Evolutionary conservation across 2,888 invertebrate species (phyloP).

Genomic region (Lepidocyrtoides sp.): DNA sequence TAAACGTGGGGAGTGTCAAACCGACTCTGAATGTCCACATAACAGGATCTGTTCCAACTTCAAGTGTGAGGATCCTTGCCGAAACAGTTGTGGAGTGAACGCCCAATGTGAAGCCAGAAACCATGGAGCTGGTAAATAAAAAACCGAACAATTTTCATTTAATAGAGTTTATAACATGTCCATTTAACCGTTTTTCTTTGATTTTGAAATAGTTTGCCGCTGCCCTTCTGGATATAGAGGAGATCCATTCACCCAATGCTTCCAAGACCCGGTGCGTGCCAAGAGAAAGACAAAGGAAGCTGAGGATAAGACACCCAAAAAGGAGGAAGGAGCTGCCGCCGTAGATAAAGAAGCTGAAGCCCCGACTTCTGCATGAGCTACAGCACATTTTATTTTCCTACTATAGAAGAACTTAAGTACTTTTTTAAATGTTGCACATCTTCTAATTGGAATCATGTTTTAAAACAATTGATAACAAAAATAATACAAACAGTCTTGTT

Average conservation of each 20-base stretch:
- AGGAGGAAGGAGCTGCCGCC: conserved; percentile 27
- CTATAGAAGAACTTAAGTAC: conserved; percentile 7
- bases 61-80: conserved; percentile 87
- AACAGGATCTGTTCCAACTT: conserved; percentile 93
- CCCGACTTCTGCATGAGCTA: conserved; percentile 18
- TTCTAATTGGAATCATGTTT: not conserved
- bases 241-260: conserved; percentile 85
- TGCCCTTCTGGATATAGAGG: conserved; percentile 84
- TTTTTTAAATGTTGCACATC: conserved; percentile 13
- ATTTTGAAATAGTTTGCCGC: not conserved
- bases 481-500: too few relatives aligned
- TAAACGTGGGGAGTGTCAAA: conserved; percentile 92
- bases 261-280: conserved; percentile 83
- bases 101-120: conserved; percentile 87
- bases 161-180: conserved; percentile 22
- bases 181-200: not conserved
- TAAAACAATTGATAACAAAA: too few relatives aligned
- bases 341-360: conserved; percentile 76
- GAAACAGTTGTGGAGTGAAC: conserved; percentile 89
- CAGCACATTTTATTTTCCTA: conserved; percentile 57
- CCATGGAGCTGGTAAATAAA: conserved; percentile 84
- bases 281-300: conserved; percentile 80
- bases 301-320: conserved; percentile 49
- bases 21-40: conserved; percentile 92
- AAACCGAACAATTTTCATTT: conserved; percentile 36